Base-by-base conservation (phyloP, 2,113 vertebrate species). In the Plectropomus leopardus region DNA sequence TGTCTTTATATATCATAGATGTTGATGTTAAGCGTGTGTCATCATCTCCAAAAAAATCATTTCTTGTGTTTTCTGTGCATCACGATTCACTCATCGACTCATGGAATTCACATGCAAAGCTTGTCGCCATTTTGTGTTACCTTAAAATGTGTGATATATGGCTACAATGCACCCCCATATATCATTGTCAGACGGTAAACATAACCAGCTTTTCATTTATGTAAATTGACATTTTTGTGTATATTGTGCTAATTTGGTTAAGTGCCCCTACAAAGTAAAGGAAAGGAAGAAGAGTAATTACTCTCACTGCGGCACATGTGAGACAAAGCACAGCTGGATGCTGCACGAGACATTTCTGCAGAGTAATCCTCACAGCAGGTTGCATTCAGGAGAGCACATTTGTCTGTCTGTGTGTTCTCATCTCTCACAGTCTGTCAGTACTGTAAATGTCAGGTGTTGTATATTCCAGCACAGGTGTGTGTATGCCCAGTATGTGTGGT, bases 361-460 rank as follows among this genome's bases (percentile, higher is more conserved):
- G 17, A 74, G 13, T 63, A n/a, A 60, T 24, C 10, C 58, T 72
- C 67, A 26, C 66, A 72, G 73, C 74, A 82, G 78, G 83, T 15
- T 80, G 66, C 71, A 68, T 83, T 83, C 51, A 80, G 77, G 78
- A 89, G 86, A 87, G 83, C 81, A 88, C 89, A 87, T 91, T 44
- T 91, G 86, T 94, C 76, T 86, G 92, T 94, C 84, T 89, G 82
- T 61, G 80, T 84, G 81, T 92, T 87, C 71, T 87, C 92, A 93
- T 94, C 74, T 85, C 76, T 75, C 88, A 91, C 84, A 80, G 91
- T 93, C 82, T 89, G 89, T 93, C 88, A 76, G 86, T 66, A 75
- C 28, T 82, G 87, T 86, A 75, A 87, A 74, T 86, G 88, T 91
- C 88, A 90, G 86, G 82, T 93, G 87, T 76, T 78, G 68, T 86